Base-by-base conservation (phyloP, 2,797 vertebrate species). In the Pangasius djambal region DNA sequence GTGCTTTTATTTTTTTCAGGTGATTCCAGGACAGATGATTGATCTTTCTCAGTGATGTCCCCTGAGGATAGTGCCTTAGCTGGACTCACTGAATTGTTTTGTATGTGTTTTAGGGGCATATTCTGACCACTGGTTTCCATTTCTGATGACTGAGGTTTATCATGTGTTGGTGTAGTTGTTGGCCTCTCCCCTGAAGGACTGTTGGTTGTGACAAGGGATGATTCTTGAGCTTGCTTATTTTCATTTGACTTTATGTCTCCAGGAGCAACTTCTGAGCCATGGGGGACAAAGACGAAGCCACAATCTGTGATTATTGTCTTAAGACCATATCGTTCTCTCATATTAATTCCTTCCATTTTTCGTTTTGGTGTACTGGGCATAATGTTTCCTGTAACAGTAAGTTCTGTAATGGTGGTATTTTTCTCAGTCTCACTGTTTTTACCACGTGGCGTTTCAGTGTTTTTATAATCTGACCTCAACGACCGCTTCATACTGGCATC, bases 271-370 rank as follows among this genome's bases (percentile, higher is more conserved):
- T 90, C 83, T 52, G 93, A 94, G 28, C 96, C 96, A 90, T 95
- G 93, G 31, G 96, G 96, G 82, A 96, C 93, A 91, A 97, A 94
- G 72, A 96, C 92, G 86, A 93, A 94, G 79, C 96, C 96, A 93
- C 96, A 97, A 89, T 94, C 91, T 28, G 95, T 96, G 81, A 95
- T 52, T 82, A 97, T 92, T 7, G 95, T 95, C 90, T 95, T 96
- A 22, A 97, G 92, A 67, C 95, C 95, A 92, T 95, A 96, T 25
- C 93, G 94, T 70, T 95, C 90, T 28, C 87, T 96, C 63, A 97
- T 91, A 70, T 94, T 95, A 93, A 94, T 94, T 48, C 93, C 93
- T 72, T 95, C 94, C 0, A 89, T 94, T 93, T 96, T 96, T 87
- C 92, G 96, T 91, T 93, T 95, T 55, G 92, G 85, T 48, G 92